Conservation (phyloP, 64 coral and sea anemone species). For the Porites australiensis region DNA sequence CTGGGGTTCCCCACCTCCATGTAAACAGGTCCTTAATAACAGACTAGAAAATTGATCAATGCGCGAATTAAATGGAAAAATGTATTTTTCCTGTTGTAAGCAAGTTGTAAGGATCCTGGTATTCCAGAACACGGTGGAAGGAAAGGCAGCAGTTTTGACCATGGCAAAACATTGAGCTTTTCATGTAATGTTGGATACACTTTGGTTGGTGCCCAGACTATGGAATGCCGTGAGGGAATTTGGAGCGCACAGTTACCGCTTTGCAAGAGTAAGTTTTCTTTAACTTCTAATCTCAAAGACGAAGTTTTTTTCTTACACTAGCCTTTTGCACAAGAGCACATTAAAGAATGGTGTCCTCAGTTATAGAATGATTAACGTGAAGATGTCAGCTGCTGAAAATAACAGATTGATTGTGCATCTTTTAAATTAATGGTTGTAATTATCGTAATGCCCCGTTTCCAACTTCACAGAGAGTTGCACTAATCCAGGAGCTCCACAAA, state of each 20-base stretch:
- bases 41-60: no score
- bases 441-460: background rate
- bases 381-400: no score
- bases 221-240: slow-evolving; percentile 11
- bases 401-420: no score
- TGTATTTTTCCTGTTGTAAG: background rate
- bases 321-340: no score
- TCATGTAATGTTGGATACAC: slow-evolving; percentile 1
- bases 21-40: no score
- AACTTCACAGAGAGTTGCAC: slow-evolving; percentile 16
- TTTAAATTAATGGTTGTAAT: no score
- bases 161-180: slow-evolving; percentile 38
- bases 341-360: no score
- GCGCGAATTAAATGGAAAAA: no score
- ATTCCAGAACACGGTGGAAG: slow-evolving; percentile 35
- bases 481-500: slow-evolving; percentile 49
- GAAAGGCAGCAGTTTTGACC: slow-evolving; percentile 35
- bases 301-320: no score
- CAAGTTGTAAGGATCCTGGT: slow-evolving; percentile 43
- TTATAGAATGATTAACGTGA: no score
- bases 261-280: slow-evolving; percentile 24
- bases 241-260: slow-evolving; percentile 12
- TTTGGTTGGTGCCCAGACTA: background rate
- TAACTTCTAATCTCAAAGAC: no score
- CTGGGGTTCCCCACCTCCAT: no score